A percentile compares a stretch with the other conserved stretches of the same genome.
Evolutionary conservation across 2,797 vertebrate species (phyloP).

Genomic region (Sandelia bainsii): DNA sequence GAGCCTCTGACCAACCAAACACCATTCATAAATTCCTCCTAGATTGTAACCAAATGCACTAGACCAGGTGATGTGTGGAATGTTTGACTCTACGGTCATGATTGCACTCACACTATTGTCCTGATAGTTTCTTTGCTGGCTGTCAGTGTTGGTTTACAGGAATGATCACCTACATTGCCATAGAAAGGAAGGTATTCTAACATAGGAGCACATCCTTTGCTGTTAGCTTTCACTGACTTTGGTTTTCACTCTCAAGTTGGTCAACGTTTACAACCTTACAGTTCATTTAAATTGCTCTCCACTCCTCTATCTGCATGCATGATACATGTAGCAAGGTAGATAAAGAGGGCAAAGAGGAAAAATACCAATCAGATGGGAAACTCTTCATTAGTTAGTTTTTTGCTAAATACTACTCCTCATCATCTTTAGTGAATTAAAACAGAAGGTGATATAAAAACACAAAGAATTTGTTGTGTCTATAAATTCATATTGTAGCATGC

Average conservation of each 20-base stretch:
- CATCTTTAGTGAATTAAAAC: slow-evolving; percentile 29
- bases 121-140: slow-evolving; percentile 6
- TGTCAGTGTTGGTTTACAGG: slow-evolving; percentile 30
- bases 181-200: slow-evolving; percentile 63
- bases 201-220: slow-evolving; percentile 40
- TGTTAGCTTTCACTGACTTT: slow-evolving; percentile 33
- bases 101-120: slow-evolving; percentile 15
- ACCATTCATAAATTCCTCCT: slow-evolving; percentile 76
- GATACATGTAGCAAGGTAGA: slow-evolving; percentile 44
- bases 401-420: slow-evolving; percentile 54
- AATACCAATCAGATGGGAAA: slow-evolving; percentile 35
- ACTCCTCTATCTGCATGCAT: slow-evolving; percentile 37
- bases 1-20: slow-evolving; percentile 55
- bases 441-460: slow-evolving; percentile 15
- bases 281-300: slow-evolving; percentile 74
- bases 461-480: slow-evolving; percentile 21
- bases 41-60: slow-evolving; percentile 51
- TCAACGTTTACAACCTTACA: slow-evolving; percentile 66
- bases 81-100: slow-evolving; percentile 41
- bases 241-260: slow-evolving; percentile 50
- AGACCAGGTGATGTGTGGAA: slow-evolving; percentile 35
- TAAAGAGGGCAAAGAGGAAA: slow-evolving; percentile 33
- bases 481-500: slow-evolving; percentile 6
- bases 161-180: slow-evolving; percentile 14
- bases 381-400: slow-evolving; percentile 53